Base-by-base conservation (phyloP, 2,113 vertebrate species). In the Planiliza haematocheilus region DNA sequence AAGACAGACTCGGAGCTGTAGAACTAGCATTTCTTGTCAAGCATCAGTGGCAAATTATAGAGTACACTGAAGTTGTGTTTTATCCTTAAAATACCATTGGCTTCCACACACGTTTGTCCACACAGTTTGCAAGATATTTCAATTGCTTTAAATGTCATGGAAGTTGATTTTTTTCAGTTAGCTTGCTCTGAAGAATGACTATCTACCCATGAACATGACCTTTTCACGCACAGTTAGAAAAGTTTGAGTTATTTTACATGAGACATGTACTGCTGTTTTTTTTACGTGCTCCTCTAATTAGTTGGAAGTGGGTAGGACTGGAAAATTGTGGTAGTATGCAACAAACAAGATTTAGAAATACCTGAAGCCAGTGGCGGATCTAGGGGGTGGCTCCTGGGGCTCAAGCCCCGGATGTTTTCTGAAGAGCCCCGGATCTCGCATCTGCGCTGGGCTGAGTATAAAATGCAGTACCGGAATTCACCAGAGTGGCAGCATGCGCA, bases 11-110 rank as follows among this genome's bases (percentile, higher is more conserved):
- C 11, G 49, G 51, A 18, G 46, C n/a, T 10, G 11, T 11, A 53
- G 70, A 65, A 63, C 38, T 74, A 68, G 62, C 2, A 18, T 41
- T 62, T 61, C 49, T 73, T 38, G 64, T 48, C 48, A 7, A 45
- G 10, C 12, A 10, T 34, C 10, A 45, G 71, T 24, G 30, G 36
- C 17, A 62, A 49, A 53, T 67, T 55, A 55, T 55, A 53, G 39
- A 12, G 48, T 50, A 11, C 11, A 14, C 52, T 70, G 2, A 46
- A 55, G 34, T 53, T 37, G 37, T 36, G 52, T 6, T 42, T n/a
- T 36, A 39, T 18, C 20, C 36, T 74, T 7, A 46, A 48, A 39
- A 77, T 42, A 62, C 43, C 11, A 52, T 1, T 16, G 56, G 18
- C 42, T 49, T 34, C n/a, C n/a, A n/a, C n/a, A n/a, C n/a, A n/a